Evolutionary conservation across 2,797 vertebrate genomes (phyloP).

Genomic region (Odontamblyopus lacepedii): DNA sequence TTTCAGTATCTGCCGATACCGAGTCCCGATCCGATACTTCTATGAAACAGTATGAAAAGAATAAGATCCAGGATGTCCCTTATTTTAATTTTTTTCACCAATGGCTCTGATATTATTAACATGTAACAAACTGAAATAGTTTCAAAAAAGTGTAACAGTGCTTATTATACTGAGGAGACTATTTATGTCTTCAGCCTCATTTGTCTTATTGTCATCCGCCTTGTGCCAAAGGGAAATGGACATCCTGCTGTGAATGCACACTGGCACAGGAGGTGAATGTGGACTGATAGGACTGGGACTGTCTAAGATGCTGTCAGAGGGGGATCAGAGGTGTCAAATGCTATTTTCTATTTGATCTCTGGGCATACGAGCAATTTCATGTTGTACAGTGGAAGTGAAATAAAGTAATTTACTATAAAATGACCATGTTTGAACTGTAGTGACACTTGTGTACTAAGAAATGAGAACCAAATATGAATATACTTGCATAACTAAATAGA

Average conservation of each 20-base stretch:
- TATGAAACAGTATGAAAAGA: too few relatives aligned
- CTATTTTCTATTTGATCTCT: neutral
- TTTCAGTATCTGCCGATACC: too few relatives aligned
- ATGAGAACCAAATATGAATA: neutral
- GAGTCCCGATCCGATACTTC: too few relatives aligned
- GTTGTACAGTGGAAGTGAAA: neutral
- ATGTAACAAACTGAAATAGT: too few relatives aligned
- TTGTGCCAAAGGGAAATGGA: constrained; percentile 23
- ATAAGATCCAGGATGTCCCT: too few relatives aligned
- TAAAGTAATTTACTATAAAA: neutral
- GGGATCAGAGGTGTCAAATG: constrained; percentile 6
- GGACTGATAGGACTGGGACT: constrained; percentile 16
- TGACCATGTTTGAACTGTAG: neutral
- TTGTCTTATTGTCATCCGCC: constrained; percentile 38
- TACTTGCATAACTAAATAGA: neutral
- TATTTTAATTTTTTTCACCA: too few relatives aligned
- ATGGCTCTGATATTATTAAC: too few relatives aligned
- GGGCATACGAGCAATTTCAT: neutral
- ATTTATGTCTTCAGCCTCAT: constrained; percentile 45
- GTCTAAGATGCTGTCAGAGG: constrained; percentile 7
- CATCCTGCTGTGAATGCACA: constrained; percentile 25
- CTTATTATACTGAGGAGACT: constrained; percentile 16
- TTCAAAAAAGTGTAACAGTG: too few relatives aligned
- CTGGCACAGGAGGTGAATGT: constrained; percentile 23
- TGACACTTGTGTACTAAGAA: neutral